A percentile compares a stretch with the other conserved stretches of the same genome.
phyloP scores from a whole-genome alignment of 2,797 vertebrate genomes.

The Muscicapa striata region DNA sequence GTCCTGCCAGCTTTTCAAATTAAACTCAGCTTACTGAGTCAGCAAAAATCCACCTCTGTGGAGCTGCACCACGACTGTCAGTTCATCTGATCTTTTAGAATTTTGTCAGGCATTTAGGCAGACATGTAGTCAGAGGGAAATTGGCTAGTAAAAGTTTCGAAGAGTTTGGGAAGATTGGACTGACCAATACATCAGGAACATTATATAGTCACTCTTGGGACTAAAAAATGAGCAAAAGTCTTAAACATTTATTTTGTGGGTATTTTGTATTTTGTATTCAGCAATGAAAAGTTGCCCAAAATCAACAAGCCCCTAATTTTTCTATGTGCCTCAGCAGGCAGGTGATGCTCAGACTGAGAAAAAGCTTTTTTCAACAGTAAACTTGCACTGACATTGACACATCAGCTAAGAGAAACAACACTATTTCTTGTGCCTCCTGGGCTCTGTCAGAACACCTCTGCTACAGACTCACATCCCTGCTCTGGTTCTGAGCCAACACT shows the following conservation, averaged over 20 bases:
- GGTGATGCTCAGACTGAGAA: not conserved
- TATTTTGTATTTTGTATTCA: not conserved
- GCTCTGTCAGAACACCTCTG: not conserved
- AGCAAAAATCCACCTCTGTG: not conserved
- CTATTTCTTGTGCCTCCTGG: not conserved
- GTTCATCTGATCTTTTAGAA: not conserved
- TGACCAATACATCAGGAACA: not conserved
- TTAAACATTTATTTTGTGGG: not conserved
- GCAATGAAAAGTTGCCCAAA: not conserved
- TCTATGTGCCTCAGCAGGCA: not conserved
- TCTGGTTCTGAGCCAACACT: not conserved
- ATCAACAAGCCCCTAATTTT: not conserved
- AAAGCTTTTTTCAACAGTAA: not conserved
- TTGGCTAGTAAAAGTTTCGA: not conserved
- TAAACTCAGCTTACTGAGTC: not conserved
- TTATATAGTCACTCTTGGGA: not conserved
- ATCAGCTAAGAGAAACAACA: fast-evolving
- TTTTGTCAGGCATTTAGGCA: not conserved
- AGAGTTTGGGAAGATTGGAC: not conserved
- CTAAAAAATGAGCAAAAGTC: not conserved
- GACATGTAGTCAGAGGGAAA: not conserved
- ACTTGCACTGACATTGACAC: not conserved
- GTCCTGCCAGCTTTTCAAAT: not conserved
- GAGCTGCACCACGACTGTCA: not conserved
- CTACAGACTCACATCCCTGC: fast-evolving